phyloP scores from a whole-genome alignment of 2,888 invertebrate genomes.

The Phytoseiulus persimilis region DNA sequence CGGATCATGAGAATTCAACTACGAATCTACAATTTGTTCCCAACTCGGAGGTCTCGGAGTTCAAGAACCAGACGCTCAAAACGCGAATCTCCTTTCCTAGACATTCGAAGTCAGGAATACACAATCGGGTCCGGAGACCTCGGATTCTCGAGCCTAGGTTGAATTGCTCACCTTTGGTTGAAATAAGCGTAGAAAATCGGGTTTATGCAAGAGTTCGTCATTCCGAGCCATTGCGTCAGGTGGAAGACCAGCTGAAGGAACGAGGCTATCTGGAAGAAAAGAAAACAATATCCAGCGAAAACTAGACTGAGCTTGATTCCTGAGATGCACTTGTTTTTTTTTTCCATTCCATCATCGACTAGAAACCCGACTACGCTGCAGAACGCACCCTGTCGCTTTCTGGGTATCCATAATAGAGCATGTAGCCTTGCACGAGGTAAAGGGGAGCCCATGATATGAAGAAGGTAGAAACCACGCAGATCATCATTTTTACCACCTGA shows the following conservation, averaged over 20 bases:
- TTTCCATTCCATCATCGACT: too few species aligned
- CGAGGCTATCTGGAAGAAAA: not conserved
- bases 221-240: constrained; percentile 63
- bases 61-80: too few species aligned
- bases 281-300: not conserved
- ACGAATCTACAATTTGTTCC: too few species aligned
- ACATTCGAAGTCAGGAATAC: too few species aligned
- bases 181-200: constrained; percentile 89
- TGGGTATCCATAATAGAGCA: constrained; percentile 20
- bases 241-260: not conserved
- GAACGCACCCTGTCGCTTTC: not conserved
- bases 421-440: constrained; percentile 47
- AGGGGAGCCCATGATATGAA: constrained; percentile 51
- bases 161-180: constrained; percentile 65
- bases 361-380: too few species aligned
- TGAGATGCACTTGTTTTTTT: too few species aligned
- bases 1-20: too few species aligned
- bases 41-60: too few species aligned
- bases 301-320: too few species aligned
- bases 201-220: constrained; percentile 89
- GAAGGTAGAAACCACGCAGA: constrained; percentile 50
- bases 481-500: constrained; percentile 49
- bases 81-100: too few species aligned
- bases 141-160: not conserved
- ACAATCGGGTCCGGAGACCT: too few species aligned